Base-by-base conservation (phyloP, 2,797 vertebrate species). In the Glossophaga mutica region DNA sequence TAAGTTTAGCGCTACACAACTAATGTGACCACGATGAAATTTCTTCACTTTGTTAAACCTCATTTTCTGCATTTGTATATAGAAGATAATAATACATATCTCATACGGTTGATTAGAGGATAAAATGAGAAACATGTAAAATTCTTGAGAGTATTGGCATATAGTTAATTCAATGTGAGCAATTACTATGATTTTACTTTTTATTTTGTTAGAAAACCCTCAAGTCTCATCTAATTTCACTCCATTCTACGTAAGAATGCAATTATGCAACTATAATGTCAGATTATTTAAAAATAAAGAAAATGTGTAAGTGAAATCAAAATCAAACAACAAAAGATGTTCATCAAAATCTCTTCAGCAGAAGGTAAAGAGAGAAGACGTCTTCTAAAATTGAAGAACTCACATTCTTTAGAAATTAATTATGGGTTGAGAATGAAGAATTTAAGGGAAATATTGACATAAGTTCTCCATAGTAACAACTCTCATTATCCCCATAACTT, bases 161-260 rank as follows among this genome's bases (percentile, higher is more conserved):
- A 57, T 48, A 76, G 6, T 12, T 82, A 10, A 74, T 57, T 68
- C 68, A 82, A 29, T 62, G 0, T 78, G 19, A 55, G 1, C 16
- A 65, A 84, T 68, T 24, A 39, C 67, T 90, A 57, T n/a, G 8
- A 83, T 87, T 78, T 90, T 74, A 48, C 76, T 86, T 65, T 65
- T 65, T 94, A 42, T 78, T 96, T 95, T 92, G 9, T 65, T 59
- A 95, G 65, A 91, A 96, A 78, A 92, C 8, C 26, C 67, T 94
- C 12, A 6, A 71, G 22, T 70, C 11, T 89, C 39, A n/a, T 18
- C 8, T 39, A 70, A 14, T 37, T 73, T 65, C 39, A 79, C 37
- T 71, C 21, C 52, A n/a, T 22, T 78, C 46, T 70, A 81, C 3
- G 5, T 68, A 88, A 94, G 32, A 89, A 83, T 79, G 19, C 24